A percentile compares a stretch with the other conserved stretches of the same genome.
Conservation (phyloP, 2,888 invertebrate species). For the Drosophila formosana region DNA sequence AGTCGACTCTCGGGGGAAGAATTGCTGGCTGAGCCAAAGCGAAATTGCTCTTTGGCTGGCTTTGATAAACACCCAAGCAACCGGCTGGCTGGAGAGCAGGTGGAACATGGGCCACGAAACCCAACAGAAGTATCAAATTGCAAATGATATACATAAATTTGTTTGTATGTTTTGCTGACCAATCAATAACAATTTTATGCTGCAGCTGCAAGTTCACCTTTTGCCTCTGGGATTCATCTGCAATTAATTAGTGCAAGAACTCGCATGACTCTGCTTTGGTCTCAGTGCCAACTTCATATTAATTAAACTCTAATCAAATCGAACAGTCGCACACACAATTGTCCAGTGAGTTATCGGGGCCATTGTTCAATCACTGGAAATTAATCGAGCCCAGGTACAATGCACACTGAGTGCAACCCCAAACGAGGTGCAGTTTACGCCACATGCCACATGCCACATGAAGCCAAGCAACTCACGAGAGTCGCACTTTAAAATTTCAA, state of each 20-base stretch:
- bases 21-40: conserved; percentile 26
- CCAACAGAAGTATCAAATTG: conserved; percentile 1
- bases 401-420: conserved; percentile 11
- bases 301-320: conserved; percentile 53
- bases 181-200: conserved; percentile 12
- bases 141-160: neutral
- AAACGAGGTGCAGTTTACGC: conserved; percentile 12
- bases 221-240: neutral
- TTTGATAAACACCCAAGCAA: conserved; percentile 13
- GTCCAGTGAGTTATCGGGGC: conserved; percentile 51
- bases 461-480: conserved; percentile 2
- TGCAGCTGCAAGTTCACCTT: neutral
- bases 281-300: conserved; percentile 41
- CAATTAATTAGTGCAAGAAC: conserved; percentile 22
- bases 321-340: neutral
- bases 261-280: neutral
- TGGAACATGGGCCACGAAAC: conserved; percentile 7
- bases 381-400: conserved; percentile 70
- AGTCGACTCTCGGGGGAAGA: conserved; percentile 37
- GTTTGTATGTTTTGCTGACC: neutral
- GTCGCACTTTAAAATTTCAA: conserved; percentile 58
- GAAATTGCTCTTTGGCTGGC: conserved; percentile 17
- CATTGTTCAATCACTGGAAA: conserved; percentile 74
- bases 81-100: conserved; percentile 18
- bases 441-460: conserved; percentile 8